These are phyloP conservation scores for Xenotilapia leptura DNA, from an alignment of 2,113 vertebrate genomes.

Conservation along the genomic window DNA sequence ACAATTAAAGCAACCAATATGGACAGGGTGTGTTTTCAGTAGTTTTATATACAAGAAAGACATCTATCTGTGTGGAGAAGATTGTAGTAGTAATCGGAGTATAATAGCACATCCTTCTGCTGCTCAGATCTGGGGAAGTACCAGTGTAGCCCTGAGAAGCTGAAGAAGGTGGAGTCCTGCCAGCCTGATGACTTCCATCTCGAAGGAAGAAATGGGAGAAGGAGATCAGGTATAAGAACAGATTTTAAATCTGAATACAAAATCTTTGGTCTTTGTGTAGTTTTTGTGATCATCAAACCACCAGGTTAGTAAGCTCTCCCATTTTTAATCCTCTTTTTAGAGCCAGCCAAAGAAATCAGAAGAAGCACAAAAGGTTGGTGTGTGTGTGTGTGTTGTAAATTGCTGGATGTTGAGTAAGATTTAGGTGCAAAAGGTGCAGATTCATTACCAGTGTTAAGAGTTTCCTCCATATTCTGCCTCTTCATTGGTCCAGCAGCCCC, in stretches of 20 bases:
- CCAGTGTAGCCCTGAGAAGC: slow-evolving; percentile 81
- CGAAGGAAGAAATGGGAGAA: slow-evolving; percentile 67
- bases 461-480: background rate
- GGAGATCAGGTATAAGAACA: slow-evolving; percentile 81
- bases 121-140: slow-evolving; percentile 74
- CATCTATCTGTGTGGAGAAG: background rate
- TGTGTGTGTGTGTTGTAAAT: background rate
- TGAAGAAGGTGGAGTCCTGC: slow-evolving; percentile 79
- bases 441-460: background rate
- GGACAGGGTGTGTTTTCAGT: background rate
- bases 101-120: background rate
- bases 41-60: background rate
- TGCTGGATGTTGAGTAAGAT: background rate
- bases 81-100: background rate
- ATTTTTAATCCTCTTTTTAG: slow-evolving; percentile 56
- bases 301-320: background rate
- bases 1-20: background rate
- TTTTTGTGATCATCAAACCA: background rate
- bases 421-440: background rate
- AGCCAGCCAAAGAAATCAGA: slow-evolving; percentile 77
- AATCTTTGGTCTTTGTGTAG: background rate
- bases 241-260: background rate
- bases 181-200: slow-evolving; percentile 63
- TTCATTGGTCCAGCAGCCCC: background rate
- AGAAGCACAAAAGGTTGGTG: slow-evolving; percentile 61